phyloP scores from a whole-genome alignment of 2,113 vertebrate genomes.

The Cisticola juncidis region DNA sequence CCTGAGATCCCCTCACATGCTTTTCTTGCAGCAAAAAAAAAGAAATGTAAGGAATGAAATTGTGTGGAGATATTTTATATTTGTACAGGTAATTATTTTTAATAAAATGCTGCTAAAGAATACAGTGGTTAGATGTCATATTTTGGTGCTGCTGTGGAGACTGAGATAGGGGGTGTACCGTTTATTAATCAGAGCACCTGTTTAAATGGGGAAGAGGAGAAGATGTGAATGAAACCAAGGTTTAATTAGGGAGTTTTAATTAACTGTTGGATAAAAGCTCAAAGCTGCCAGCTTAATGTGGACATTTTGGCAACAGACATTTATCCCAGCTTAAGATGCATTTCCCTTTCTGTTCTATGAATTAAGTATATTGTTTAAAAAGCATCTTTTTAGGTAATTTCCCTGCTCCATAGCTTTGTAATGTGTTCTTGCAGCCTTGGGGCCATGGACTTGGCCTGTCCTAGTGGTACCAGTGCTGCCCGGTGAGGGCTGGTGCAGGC shows the following conservation, averaged over 20 bases:
- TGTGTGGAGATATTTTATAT: neutral
- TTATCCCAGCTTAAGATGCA: neutral
- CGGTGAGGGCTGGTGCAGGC: too few relatives aligned
- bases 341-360: neutral
- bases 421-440: neutral
- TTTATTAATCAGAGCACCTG: neutral
- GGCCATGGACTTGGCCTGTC: accelerated
- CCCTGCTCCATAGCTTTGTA: neutral
- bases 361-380: neutral
- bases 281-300: neutral
- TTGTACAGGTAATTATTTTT: neutral
- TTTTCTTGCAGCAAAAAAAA: neutral
- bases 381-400: neutral
- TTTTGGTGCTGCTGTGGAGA: neutral
- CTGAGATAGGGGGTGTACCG: neutral
- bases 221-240: neutral
- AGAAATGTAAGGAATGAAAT: neutral
- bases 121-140: neutral
- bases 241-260: neutral
- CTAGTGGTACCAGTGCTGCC: too few relatives aligned
- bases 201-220: neutral
- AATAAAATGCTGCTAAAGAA: slow-evolving; percentile 2
- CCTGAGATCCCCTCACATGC: accelerated
- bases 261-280: neutral
- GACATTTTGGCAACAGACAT: neutral